Evolutionary conservation across 2,888 invertebrate species (phyloP).

Genomic region (Palloptera scutellata): DNA sequence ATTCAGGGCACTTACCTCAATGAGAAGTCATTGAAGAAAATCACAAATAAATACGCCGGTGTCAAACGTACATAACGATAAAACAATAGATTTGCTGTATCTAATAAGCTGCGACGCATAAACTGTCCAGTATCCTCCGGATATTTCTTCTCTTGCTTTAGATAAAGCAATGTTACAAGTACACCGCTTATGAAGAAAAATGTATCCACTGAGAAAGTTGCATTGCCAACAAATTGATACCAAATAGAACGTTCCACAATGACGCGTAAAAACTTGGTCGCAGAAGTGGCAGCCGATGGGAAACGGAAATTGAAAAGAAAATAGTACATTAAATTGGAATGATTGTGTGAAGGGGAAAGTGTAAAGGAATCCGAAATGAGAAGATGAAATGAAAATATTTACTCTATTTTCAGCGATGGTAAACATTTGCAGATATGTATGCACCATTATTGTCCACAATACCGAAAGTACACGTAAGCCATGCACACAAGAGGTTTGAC

Average conservation of each 20-base stretch:
- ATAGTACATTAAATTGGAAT: not conserved
- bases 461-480: conserved; percentile 81
- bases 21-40: conserved; percentile 77
- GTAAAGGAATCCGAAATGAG: not conserved
- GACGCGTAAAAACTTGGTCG: conserved; percentile 70
- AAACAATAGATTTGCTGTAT: conserved; percentile 61
- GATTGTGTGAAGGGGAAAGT: not conserved
- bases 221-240: conserved; percentile 85
- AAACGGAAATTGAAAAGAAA: not conserved
- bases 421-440: conserved; percentile 83
- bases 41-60: conserved; percentile 82
- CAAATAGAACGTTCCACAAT: conserved; percentile 79
- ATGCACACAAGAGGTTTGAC: conserved; percentile 78
- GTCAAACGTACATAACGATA: conserved; percentile 79
- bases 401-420: conserved; percentile 74
- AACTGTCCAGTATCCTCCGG: conserved; percentile 48
- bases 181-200: conserved; percentile 89
- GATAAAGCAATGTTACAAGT: conserved; percentile 76
- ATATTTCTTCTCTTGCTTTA: conserved; percentile 69
- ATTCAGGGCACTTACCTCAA: conserved; percentile 60
- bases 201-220: conserved; percentile 85
- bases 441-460: conserved; percentile 85
- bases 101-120: conserved; percentile 45
- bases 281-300: not conserved
- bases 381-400: conserved; percentile 27